Conservation (phyloP, 2,888 invertebrate species). For the Catocala fraxini region DNA sequence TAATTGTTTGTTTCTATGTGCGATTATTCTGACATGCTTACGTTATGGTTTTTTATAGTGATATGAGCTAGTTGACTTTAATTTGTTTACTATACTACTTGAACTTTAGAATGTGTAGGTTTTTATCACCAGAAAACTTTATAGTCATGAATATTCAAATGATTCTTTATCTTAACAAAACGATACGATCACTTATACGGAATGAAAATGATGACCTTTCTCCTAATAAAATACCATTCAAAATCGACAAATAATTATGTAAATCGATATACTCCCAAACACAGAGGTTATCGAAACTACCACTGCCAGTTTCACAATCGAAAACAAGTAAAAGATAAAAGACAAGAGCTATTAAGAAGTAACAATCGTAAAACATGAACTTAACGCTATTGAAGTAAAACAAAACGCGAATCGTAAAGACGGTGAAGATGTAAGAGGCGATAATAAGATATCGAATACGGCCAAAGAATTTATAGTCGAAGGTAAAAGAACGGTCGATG, state of each 20-base stretch:
- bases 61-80: not conserved
- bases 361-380: conserved; percentile 54
- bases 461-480: conserved; percentile 74
- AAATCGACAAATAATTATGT: conserved; percentile 26
- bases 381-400: conserved; percentile 56
- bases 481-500: conserved; percentile 75
- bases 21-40: conserved; percentile 6
- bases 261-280: conserved; percentile 24
- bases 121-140: conserved; percentile 2
- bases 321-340: conserved; percentile 40
- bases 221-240: conserved; percentile 10
- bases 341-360: conserved; percentile 43
- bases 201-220: conserved; percentile 14
- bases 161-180: conserved; percentile 1
- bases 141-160: conserved; percentile 4
- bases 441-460: conserved; percentile 78
- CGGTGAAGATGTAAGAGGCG: conserved; percentile 77
- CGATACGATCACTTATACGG: conserved; percentile 5
- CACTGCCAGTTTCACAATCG: conserved; percentile 27
- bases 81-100: not conserved
- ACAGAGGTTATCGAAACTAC: conserved; percentile 21
- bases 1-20: conserved; percentile 23
- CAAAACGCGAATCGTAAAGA: conserved; percentile 64
- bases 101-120: not conserved
- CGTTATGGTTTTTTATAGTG: not conserved